These are phyloP conservation scores for Zelleria hepariella DNA, from an alignment of 2,888 invertebrate genomes.

Conservation along the genomic window DNA sequence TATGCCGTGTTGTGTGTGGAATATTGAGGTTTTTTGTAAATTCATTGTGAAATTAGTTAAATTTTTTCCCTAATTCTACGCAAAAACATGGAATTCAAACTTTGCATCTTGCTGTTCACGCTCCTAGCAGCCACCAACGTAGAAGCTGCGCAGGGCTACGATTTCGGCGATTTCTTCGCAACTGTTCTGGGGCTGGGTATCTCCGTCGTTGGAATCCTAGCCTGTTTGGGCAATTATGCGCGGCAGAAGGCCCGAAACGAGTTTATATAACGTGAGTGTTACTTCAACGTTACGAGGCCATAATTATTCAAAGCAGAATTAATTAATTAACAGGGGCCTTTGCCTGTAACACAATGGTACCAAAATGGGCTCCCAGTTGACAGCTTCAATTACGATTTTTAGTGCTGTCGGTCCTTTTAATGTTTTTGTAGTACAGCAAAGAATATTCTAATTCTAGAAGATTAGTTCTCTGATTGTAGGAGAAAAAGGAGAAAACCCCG, in stretches of 20 bases:
- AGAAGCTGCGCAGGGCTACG: constrained; percentile 70
- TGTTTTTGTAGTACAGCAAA: too few relatives aligned
- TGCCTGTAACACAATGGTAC: too few relatives aligned
- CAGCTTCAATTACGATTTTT: too few relatives aligned
- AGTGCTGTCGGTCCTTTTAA: too few relatives aligned
- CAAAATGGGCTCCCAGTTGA: too few relatives aligned
- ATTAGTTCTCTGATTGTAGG: too few relatives aligned
- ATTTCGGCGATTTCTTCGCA: constrained; percentile 78
- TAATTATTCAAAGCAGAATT: too few relatives aligned
- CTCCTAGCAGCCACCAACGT: constrained; percentile 49
- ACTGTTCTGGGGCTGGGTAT: constrained; percentile 74
- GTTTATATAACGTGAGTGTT: constrained; percentile 44
- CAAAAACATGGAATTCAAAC: constrained; percentile 45
- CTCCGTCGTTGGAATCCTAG: constrained; percentile 73
- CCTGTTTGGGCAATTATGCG: constrained; percentile 79
- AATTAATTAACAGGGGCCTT: too few relatives aligned
- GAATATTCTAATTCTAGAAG: too few relatives aligned
- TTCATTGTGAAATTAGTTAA: background rate
- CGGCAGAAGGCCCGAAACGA: constrained; percentile 72
- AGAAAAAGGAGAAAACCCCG: too few relatives aligned
- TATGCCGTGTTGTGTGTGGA: too few relatives aligned
- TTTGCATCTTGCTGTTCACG: constrained; percentile 43
- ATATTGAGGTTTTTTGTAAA: constrained; percentile 1
- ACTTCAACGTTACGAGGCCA: too few relatives aligned
- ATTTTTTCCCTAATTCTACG: background rate